Base-by-base conservation (phyloP, 2,888 invertebrate species). In the Buathra laborator region DNA sequence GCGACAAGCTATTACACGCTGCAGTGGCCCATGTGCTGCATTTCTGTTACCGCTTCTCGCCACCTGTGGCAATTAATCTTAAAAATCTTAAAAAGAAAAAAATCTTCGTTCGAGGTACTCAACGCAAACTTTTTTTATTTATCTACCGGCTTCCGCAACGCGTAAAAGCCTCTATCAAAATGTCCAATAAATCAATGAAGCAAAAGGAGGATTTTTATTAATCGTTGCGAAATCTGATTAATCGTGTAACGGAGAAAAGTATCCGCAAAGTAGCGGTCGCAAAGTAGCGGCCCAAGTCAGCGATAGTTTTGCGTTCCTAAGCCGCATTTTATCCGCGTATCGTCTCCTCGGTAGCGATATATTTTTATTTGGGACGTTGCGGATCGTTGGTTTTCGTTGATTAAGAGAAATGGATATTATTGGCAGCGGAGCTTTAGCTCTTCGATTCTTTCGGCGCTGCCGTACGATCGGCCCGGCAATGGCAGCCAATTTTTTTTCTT, bases 71-170 rank as follows among this genome's bases (percentile, higher is more conserved):
- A 10, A 56, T 56, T 56, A 56, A 56, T 56, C 24, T 56, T 4
- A 56, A 24, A 56, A 12, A 56, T 56, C 24, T 56, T 56, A 2
- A 19, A 19, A 53, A 19, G 2, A 44, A 12, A 48, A 51, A 51
- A 56, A 56, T 24, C 24, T 24, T 56, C 56, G 10, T 24, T 24
- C 24, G 56, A 24, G 3, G 56, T 56, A 56, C 56, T 12, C 56
- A 12, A 19, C 4, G 56, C 56, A 10, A 4, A 87, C 86, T 87
- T 87, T 88, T 87, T 82, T 74, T 67, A 19, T 71, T 77, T 7
- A 56, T 24, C 19, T 56, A 4, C 19, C 56, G 53, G 19, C 56
- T 64, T 56, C 14, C 32, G 44, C 7, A 37, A 37, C 9, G 62
- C 46, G 43, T 12, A 24, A 14, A 32, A 14, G 53, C 19, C 24